Base-by-base conservation (phyloP, 2,888 invertebrate genomes). In the Tetanocera ferruginea region DNA sequence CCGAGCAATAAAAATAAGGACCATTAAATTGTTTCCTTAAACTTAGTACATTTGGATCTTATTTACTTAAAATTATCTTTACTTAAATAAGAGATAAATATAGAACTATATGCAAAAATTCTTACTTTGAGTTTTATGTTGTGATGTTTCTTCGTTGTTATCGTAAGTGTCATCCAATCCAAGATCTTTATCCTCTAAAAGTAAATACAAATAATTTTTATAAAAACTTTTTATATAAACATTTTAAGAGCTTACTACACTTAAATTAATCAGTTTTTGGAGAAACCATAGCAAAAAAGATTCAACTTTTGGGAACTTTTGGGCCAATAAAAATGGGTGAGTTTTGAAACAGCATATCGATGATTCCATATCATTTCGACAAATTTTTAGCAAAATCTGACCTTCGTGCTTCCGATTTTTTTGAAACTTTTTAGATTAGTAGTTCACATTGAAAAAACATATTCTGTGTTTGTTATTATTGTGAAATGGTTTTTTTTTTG, bases 41-140 rank as follows among this genome's bases (percentile, higher is more conserved):
- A 9, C 11, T 60, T 60, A 4, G 25, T 62, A n/a, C n/a, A 8
- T 52, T 52, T 17, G n/a, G n/a, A 17, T 5, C 52, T 52, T 52
- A 52, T 17, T 49, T n/a, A n/a, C n/a, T n/a, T n/a, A n/a, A n/a
- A n/a, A 49, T 49, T 14, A 49, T 49, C 8, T 49, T 49, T 6
- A 6, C 49, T 6, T 49, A 49, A 49, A 14, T 49, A 49, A 49
- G 14, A 14, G 49, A 14, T 8, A 51, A 51, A 8, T 19, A 19
- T 23, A 9, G 19, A n/a, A n/a, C 19, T 57, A 3, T 57, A 57
- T 34, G 17, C 3, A 67, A 3, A 17, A 25, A 71, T 37, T 81
- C 87, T 89, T 89, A 93, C 93, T 92, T 90, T 92, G 92, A 88
- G 91, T 91, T 80, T 91, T 87, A 82, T 88, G 87, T 83, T 90